phyloP scores from a whole-genome alignment of 2,797 vertebrate genomes.

The Ceryle rudis region DNA sequence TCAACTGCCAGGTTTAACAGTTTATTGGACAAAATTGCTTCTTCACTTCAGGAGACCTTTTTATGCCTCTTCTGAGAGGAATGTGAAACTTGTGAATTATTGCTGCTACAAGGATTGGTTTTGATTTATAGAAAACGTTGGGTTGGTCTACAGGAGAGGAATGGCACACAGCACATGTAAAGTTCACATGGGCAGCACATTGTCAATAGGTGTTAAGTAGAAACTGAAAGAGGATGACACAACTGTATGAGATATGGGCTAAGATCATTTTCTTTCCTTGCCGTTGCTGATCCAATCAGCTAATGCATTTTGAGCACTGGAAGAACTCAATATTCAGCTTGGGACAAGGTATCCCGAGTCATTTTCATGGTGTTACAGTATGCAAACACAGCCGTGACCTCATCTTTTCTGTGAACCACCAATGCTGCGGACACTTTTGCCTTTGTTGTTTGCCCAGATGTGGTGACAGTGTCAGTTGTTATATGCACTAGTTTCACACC shows the following conservation, averaged over 20 bases:
- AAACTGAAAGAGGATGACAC: background rate
- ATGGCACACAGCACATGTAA: background rate
- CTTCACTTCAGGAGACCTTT: background rate
- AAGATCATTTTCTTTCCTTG: background rate
- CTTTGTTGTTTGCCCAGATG: background rate
- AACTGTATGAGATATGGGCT: background rate
- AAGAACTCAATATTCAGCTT: background rate
- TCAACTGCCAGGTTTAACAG: background rate
- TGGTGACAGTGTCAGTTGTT: background rate
- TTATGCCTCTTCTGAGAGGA: background rate
- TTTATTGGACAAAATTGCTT: background rate
- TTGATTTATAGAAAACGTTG: background rate
- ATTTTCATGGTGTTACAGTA: background rate
- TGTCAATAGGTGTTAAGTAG: background rate
- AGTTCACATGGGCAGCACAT: background rate
- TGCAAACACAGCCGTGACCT: background rate
- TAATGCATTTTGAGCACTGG: background rate
- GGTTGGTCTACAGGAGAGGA: background rate
- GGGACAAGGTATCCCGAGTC: background rate
- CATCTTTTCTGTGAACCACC: background rate
- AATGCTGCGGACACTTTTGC: background rate
- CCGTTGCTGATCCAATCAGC: background rate
- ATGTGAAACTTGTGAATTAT: background rate
- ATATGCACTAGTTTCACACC: background rate
- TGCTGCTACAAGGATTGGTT: background rate